These are phyloP conservation scores for Pteropus rufus DNA, from an alignment of 2,797 vertebrate species.

Conservation along the genomic window DNA sequence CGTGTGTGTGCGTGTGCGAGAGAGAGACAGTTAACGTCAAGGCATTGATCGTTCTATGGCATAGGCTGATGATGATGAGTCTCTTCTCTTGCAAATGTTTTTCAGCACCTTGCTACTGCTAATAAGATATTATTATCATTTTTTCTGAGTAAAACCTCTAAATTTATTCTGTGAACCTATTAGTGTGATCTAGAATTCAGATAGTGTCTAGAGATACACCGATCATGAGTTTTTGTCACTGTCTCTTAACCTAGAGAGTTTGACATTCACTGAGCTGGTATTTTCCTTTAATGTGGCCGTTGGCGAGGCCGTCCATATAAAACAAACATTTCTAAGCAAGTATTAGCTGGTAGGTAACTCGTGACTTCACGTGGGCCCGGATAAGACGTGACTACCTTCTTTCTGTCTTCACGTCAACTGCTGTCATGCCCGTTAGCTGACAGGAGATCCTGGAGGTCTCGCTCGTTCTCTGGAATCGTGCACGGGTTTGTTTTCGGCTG, in stretches of 20 bases:
- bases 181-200: neutral
- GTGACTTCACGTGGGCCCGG: neutral
- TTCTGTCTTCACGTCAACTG: neutral
- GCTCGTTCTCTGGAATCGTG: neutral
- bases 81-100: neutral
- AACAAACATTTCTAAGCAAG: neutral
- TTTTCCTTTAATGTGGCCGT: neutral
- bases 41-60: accelerated
- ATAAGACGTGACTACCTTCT: accelerated
- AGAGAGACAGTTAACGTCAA: neutral
- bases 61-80: accelerated
- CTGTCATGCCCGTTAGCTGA: accelerated
- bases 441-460: neutral
- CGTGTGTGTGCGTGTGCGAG: too few species aligned
- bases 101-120: too few species aligned
- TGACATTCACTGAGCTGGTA: neutral
- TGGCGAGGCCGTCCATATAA: neutral
- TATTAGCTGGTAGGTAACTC: neutral
- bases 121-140: neutral
- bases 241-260: neutral
- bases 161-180: neutral
- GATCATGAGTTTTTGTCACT: too few species aligned
- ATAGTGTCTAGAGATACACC: neutral
- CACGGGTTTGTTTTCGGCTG: neutral
- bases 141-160: neutral